Evolutionary conservation across 2,797 vertebrate species (phyloP), one percentile per base, ranked within the genome.

Genomic region (Sebastes iracundus): DNA sequence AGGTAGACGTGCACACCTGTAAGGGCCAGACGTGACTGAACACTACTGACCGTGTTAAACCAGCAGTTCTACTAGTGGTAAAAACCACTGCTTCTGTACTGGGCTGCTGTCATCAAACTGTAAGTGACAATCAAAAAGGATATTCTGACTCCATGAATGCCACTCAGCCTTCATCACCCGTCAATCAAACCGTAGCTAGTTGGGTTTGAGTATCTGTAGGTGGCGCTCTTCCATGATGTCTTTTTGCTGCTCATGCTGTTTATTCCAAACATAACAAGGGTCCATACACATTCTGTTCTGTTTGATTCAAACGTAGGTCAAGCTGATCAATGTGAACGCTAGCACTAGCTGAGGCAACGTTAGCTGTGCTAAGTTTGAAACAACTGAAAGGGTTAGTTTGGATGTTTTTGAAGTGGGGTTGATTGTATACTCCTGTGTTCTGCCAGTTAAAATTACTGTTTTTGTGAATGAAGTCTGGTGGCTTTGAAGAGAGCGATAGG

Each of bases 1-100:
- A 96, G 91, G 94, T 98, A 22, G 97, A 99, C 2, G 91, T 98
- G 77, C 97, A 98, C 95, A 98, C 97, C 2, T 99, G 98, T 81
- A 99, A 99, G 82, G 94, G 95, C 1, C 97, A 96, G 0, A 95
- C 94, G 85, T 96, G 97, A 97, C 90, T 12, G 7, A 6, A 49
- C 22, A 1, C 61, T 18, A 9, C 72, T 4, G 62, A 63, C 13
- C 13, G 13, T 18, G 13, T 46, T 46, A 7, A 20, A 49, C 42
- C 46, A 18, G 46, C 46, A 49, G 46, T 16, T 16, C 38, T 16
- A 42, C 38, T 16, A 14, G 35, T 13, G 14, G 38, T 42, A 16
- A 16, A 38, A 46, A n/a, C 18, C 16, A 30, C 33, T 35, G 11
- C 33, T 35, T 10, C 13, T 12, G 11, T 38, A 38, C 78, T 11